Evolutionary conservation across 2,797 vertebrate genomes (phyloP).

Genomic region (Neostethus bicornis): DNA sequence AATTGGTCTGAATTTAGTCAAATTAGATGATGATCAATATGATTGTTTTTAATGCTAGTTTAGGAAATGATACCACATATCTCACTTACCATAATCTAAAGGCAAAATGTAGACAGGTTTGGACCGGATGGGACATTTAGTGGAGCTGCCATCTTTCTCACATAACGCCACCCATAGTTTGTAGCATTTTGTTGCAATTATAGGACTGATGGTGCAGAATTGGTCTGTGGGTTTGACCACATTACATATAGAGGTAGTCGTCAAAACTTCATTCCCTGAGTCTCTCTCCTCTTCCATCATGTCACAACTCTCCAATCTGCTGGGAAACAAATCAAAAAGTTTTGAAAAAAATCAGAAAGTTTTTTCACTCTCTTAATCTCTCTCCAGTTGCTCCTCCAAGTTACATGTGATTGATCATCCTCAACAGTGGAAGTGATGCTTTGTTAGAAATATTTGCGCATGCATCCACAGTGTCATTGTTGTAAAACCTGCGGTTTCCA

Average conservation of each 20-base stretch:
- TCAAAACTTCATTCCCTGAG: conserved; percentile 37
- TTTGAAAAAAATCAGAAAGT: background rate
- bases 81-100: conserved; percentile 85
- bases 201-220: conserved; percentile 83
- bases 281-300: conserved; percentile 70
- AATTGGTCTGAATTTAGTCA: too few species aligned
- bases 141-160: conserved; percentile 62
- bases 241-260: conserved; percentile 68
- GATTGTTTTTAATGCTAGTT: too few species aligned
- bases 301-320: conserved; percentile 84
- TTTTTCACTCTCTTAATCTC: too few species aligned
- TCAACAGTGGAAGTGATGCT: too few species aligned
- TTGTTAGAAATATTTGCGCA: too few species aligned
- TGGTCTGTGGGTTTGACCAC: conserved; percentile 31
- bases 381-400: too few species aligned
- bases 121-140: conserved; percentile 83
- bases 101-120: conserved; percentile 85
- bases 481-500: too few species aligned
- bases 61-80: background rate
- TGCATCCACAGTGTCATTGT: too few species aligned
- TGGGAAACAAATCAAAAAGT: background rate
- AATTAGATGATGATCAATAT: too few species aligned
- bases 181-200: conserved; percentile 86
- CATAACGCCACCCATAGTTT: conserved; percentile 88
- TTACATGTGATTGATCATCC: too few species aligned